phyloP scores from a whole-genome alignment of 1,140 invertebrate species.

The Caligus rogercresseyi region DNA sequence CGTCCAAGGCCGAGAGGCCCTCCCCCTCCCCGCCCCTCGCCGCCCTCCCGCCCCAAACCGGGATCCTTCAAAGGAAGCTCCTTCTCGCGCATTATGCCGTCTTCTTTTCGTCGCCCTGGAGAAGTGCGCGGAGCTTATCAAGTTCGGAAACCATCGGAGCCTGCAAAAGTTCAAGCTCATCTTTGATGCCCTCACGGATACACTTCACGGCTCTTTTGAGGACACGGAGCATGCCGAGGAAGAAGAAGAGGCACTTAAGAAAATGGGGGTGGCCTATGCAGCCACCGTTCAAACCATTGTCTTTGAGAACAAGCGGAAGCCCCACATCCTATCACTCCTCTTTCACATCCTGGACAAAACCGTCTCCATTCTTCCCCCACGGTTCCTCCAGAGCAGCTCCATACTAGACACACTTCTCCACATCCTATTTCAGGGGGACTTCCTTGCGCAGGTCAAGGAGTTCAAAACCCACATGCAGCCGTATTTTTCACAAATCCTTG shows the following conservation, averaged over 20 bases:
- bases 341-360: not conserved
- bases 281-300: not conserved
- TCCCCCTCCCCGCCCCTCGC: too few species aligned
- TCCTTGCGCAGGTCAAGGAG: not conserved
- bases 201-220: not conserved
- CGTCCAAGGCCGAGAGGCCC: not conserved
- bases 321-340: not conserved
- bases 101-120: not conserved
- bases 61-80: not conserved
- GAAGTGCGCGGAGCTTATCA: not conserved
- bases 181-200: not conserved
- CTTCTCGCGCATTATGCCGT: not conserved
- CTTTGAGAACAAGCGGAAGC: not conserved
- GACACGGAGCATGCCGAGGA: not conserved
- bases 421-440: not conserved
- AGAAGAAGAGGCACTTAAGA: too few species aligned
- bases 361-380: not conserved
- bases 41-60: not conserved
- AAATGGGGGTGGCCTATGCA: not conserved
- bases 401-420: not conserved
- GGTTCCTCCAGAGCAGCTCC: not conserved
- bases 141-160: not conserved
- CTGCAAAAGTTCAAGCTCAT: not conserved
- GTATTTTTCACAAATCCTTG: not conserved
- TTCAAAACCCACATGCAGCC: not conserved